Base-by-base conservation (phyloP, 2,113 vertebrate species). In the Nerophis lumbriciformis region DNA sequence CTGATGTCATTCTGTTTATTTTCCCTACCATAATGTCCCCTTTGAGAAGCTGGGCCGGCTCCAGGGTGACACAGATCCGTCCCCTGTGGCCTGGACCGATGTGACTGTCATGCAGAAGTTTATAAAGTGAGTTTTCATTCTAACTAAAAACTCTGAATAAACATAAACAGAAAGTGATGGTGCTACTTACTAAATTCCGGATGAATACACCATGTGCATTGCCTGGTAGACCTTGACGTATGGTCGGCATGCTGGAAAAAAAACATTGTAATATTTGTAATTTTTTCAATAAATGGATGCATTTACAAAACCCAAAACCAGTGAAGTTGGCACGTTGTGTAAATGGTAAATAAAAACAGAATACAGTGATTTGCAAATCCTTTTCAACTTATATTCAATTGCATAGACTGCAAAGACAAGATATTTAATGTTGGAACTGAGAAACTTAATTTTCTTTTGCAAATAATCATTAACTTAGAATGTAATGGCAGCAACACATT, bases 171-270 rank as follows among this genome's bases (percentile, higher is more conserved):
- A 15, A n/a, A 28, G 28, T 37, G 15, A 19, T 8, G 42, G 15
- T 56, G 15, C 0, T 10, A 93, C 95, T 96, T 89, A 98, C 96
- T 97, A 97, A 82, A 97, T 88, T 70, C 93, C 95, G 39, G 96
- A 98, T 4, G 94, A 95, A 82, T 94, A 95, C 66, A 98, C 89
- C 1, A 91, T 91, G 69, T 96, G 94, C 94, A 97, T 95, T 69
- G 92, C 94, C 82, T 98, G 95, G 82, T 97, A 98, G 59, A 98
- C 87, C 81, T 94, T 98, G 83, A 98, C 80, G 75, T 96, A 98
- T 4, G 93, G 93, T 21, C 83, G 91, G 82, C 93, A 98, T 1
- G 75, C 96, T 98, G 89, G 10, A 77, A 79, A 82, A 77, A 72
- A 66, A 15, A 35, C 7, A 13, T 36, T 15, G 16, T 51, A 51